Evolutionary conservation across 1,140 invertebrate species (phyloP).

Genomic region (Caenorhabditis remanei): DNA sequence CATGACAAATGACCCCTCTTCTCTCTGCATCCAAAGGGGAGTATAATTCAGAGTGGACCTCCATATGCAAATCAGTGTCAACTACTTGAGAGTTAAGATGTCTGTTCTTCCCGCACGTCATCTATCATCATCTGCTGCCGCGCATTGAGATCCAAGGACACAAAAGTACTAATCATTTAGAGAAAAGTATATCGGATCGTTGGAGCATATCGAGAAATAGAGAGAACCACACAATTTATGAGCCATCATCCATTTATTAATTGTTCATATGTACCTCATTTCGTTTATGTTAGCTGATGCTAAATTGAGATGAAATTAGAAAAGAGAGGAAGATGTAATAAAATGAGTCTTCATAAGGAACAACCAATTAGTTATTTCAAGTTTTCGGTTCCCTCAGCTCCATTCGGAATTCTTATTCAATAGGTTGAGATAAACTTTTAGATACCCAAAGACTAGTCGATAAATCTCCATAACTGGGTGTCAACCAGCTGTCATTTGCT

Average conservation of each 20-base stretch:
- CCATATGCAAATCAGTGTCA: slow-evolving; percentile 52
- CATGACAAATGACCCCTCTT: neutral
- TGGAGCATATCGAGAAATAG: slow-evolving; percentile 16
- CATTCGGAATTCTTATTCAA: no score
- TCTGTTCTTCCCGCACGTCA: slow-evolving; percentile 45
- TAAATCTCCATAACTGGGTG: slow-evolving; percentile 38
- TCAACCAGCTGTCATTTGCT: slow-evolving; percentile 1
- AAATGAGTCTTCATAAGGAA: slow-evolving; percentile 38
- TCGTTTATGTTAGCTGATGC: slow-evolving; percentile 19
- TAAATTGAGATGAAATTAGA: slow-evolving; percentile 30
- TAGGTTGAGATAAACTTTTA: slow-evolving; percentile 1
- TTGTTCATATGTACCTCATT: slow-evolving; percentile 37
- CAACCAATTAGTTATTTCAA: slow-evolving; percentile 26
- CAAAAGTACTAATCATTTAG: slow-evolving; percentile 35
- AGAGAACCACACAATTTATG: slow-evolving; percentile 40
- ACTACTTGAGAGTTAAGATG: slow-evolving; percentile 54
- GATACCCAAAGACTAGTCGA: neutral
- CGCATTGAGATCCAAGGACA: neutral
- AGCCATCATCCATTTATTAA: slow-evolving; percentile 51
- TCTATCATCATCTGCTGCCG: slow-evolving; percentile 51
- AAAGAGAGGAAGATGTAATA: slow-evolving; percentile 7
- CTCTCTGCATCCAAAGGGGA: neutral
- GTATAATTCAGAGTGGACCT: neutral
- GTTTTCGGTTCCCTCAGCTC: neutral
- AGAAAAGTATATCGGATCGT: slow-evolving; percentile 15